Evolutionary conservation across 2,888 invertebrate species (phyloP), one percentile per base, ranked within the genome.

Genomic region (Phaonia tiefii): DNA sequence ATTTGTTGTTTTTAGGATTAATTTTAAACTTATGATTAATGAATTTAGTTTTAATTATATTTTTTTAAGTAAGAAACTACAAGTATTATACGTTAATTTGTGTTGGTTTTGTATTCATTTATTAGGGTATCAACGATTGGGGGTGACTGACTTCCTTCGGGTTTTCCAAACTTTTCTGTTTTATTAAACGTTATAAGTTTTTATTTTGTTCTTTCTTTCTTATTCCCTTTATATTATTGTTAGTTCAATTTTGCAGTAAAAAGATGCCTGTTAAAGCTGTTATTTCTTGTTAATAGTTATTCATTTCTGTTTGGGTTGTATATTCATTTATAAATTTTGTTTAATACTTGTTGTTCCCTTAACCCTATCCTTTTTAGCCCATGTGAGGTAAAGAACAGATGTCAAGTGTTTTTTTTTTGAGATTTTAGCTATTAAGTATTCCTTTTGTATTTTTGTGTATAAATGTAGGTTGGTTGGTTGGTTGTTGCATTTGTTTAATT

Each of bases 331-430:
- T 31, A 31, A 31, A 5, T 31, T 31, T 31, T 31, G 31, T 31
- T 66, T 81, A 81, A 81, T 81, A 81, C 81, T 81, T 81, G 81
- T 56, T 72, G 77, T 81, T 81, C 67, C 67, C 71, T 63, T 54
- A 78, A 81, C 71, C 63, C 44, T 39, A 44, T 63, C 60, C 37
- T 54, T 31, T 69, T 46, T n/a, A 31, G 3, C 31, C 25, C 25
- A 37, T 42, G 49, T 65, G 13, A 44, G n/a, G n/a, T n/a, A n/a
- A 75, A 13, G 20, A 42, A 31, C 42, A 25, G n/a, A 71, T 67
- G 54, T 44, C 31, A 31, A 60, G 31, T 15, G 58, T 22, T 49
- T 49, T 15, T 63, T 26, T 42, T 58, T 73, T 76, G 67, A 81
- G 75, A 78, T 78, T 76, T 81, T 71, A 81, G 67, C 81, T 81